Percentiles rank a stretch among this genome's conserved stretches.
These are phyloP conservation scores for Origma solitaria DNA, from an alignment of 2,113 vertebrate genomes.

Conservation along the genomic window DNA sequence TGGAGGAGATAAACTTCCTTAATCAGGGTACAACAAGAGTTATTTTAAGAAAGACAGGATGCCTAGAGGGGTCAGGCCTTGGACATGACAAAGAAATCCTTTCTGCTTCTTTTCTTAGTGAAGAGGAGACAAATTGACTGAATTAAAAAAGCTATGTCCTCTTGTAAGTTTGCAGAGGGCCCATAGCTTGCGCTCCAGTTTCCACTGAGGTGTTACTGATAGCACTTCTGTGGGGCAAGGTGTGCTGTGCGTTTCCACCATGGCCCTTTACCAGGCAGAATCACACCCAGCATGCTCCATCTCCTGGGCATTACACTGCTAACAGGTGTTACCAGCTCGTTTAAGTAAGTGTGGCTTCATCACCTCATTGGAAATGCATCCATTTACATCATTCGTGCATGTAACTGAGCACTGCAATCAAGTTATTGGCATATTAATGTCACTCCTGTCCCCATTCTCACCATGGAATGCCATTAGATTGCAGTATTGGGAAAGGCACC, in stretches of 20 bases:
- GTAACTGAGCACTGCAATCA: background rate
- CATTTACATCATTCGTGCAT: background rate
- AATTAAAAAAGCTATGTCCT: background rate
- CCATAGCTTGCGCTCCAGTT: background rate
- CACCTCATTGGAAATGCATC: background rate
- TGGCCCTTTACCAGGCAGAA: background rate
- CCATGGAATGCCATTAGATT: background rate
- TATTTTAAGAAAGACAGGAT: slow-evolving; percentile 40
- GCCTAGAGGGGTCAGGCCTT: background rate
- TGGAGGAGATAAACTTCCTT: slow-evolving; percentile 44
- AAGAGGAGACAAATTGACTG: background rate
- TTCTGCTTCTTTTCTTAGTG: background rate
- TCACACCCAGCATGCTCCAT: background rate
- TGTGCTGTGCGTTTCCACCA: background rate
- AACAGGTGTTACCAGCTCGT: background rate
- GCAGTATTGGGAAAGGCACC: background rate
- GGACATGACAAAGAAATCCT: background rate
- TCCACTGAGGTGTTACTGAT: accelerated
- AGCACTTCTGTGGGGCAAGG: background rate
- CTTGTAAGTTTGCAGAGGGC: background rate
- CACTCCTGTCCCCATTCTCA: background rate
- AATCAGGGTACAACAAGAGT: background rate
- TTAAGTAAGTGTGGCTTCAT: background rate
- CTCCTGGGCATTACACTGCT: accelerated
- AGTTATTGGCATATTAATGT: background rate